Evolutionary conservation across 2,113 vertebrate species (phyloP).

Genomic region (Indicator indicator): DNA sequence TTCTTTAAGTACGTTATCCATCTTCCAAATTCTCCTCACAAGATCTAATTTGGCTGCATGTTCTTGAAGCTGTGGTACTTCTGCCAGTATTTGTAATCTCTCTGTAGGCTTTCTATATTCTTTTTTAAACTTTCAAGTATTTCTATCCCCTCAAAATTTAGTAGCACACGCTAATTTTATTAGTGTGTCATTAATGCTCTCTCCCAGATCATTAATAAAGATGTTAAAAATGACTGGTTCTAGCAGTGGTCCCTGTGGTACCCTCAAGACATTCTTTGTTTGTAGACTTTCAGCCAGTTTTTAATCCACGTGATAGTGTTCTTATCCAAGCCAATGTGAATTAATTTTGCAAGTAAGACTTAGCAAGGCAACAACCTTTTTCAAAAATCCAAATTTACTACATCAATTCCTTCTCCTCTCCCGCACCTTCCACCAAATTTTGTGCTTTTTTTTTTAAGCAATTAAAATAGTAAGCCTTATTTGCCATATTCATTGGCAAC

Average conservation of each 20-base stretch:
- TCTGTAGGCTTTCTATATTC: background rate
- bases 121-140: background rate
- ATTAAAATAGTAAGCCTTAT: background rate
- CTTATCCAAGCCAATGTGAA: constrained; percentile 56
- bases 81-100: background rate
- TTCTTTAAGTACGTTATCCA: background rate
- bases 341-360: constrained; percentile 43
- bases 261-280: constrained; percentile 58
- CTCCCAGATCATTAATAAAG: constrained; percentile 77
- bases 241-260: constrained; percentile 47
- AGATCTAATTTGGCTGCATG: background rate
- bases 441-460: background rate
- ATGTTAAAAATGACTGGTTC: constrained; percentile 73
- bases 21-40: background rate
- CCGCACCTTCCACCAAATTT: background rate
- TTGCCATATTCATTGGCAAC: background rate
- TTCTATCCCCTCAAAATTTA: constrained; percentile 51
- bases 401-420: fast-evolving
- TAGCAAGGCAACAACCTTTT: background rate
- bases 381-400: background rate
- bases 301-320: constrained; percentile 54
- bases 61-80: background rate
- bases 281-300: constrained; percentile 55
- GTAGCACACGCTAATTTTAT: constrained; percentile 69
- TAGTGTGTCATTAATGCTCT: constrained; percentile 56